phyloP scores from a whole-genome alignment of 2,888 invertebrate genomes.

The Gastracanthus pulcherrimus region DNA sequence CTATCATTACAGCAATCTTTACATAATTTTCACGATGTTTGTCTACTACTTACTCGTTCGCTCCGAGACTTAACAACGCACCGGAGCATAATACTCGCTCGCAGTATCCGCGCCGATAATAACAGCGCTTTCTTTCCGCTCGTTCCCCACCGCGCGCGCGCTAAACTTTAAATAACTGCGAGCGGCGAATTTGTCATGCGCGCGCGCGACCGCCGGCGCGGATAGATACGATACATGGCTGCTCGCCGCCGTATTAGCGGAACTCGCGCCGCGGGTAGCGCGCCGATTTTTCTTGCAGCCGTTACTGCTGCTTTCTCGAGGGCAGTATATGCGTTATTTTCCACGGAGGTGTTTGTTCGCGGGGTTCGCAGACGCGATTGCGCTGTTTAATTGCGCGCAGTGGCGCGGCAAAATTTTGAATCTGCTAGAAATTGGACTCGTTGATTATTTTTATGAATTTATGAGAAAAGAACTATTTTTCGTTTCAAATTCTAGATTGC shows the following conservation, averaged over 20 bases:
- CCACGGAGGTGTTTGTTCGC: not conserved
- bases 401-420: too few relatives aligned
- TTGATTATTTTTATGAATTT: too few relatives aligned
- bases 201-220: slow-evolving; percentile 7
- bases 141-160: not conserved
- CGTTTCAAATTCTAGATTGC: not conserved
- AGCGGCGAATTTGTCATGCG: slow-evolving; percentile 37
- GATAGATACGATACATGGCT: slow-evolving; percentile 20
- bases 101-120: not conserved
- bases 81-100: not conserved
- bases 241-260: slow-evolving; percentile 9
- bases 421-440: too few relatives aligned
- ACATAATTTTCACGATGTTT: not conserved
- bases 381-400: not conserved
- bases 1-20: not conserved
- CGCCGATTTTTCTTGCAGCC: not conserved
- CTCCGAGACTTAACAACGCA: not conserved
- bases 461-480: too few relatives aligned
- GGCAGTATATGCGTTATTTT: not conserved
- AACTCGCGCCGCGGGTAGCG: slow-evolving; percentile 27
- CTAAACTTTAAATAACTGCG: slow-evolving; percentile 31
- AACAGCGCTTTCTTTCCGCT: not conserved
- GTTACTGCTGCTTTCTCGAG: not conserved
- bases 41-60: too few relatives aligned
- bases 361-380: not conserved